Percentiles rank a stretch among this genome's conserved stretches.
These are phyloP conservation scores for Rhinichthys klamathensis DNA, from an alignment of 2,113 vertebrate species.

Conservation along the genomic window DNA sequence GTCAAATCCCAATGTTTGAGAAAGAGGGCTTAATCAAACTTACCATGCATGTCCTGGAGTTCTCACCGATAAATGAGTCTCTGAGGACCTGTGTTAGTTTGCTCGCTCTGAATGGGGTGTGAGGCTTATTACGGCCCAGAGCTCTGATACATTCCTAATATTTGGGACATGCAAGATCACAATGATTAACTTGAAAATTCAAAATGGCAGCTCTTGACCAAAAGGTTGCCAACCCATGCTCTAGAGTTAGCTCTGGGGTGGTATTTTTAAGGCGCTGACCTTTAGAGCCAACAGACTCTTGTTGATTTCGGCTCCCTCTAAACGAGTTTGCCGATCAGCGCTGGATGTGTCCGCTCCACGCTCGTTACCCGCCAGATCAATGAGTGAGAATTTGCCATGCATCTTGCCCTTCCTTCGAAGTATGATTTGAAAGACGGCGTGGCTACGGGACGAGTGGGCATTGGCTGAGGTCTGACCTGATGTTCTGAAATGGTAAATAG, in stretches of 20 bases:
- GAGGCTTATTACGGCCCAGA: slow-evolving; percentile 95
- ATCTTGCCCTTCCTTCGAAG: slow-evolving; percentile 92
- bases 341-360: slow-evolving; percentile 96
- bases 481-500: slow-evolving; percentile 77
- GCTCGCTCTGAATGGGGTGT: slow-evolving; percentile 97
- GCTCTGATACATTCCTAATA: slow-evolving; percentile 96
- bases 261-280: slow-evolving; percentile 69
- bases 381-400: slow-evolving; percentile 98
- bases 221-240: not conserved
- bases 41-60: slow-evolving; percentile 98
- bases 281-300: slow-evolving; percentile 98
- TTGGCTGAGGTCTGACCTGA: slow-evolving; percentile 97
- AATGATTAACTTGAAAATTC: not conserved
- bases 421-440: slow-evolving; percentile 98
- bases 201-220: not conserved
- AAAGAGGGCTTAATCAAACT: slow-evolving; percentile 48
- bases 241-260: not conserved
- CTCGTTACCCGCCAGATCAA: slow-evolving; percentile 97
- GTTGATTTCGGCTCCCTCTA: slow-evolving; percentile 99
- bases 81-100: slow-evolving; percentile 98
- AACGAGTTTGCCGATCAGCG: slow-evolving; percentile 91
- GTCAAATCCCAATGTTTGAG: not conserved
- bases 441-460: slow-evolving; percentile 95
- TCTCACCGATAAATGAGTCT: slow-evolving; percentile 98
- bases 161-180: slow-evolving; percentile 2